Evolutionary conservation across 2,113 vertebrate species (phyloP), one percentile per base, ranked within the genome.

Genomic region (Athene cunicularia): DNA sequence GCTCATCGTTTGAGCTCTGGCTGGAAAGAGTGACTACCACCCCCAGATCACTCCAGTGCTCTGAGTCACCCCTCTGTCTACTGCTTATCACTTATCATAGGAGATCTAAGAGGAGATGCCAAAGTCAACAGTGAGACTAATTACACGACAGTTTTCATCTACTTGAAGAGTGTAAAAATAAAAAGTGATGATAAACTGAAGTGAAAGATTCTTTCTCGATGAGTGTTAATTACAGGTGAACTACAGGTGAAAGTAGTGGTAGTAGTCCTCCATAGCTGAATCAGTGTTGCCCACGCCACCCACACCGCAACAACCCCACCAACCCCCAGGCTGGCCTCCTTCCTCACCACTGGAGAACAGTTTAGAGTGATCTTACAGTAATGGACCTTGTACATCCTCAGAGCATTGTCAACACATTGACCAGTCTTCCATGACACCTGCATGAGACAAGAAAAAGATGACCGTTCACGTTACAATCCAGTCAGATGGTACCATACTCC

Each of bases 131-230:
- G 55, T 32, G 62, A 1, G 0, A 88, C 84, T 92, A 93, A 91
- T 90, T 94, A 90, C 86, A 95, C 89, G 9, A 86, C 5, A 3
- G 49, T 81, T 90, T 93, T 88, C 91, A 94, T 96, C 39, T 88
- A 91, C 93, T 96, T 35, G 1, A 88, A 91, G 75, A 95, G 72
- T 74, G 79, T 95, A 86, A 96, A 92, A 92, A 96, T 93, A 94
- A 97, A 43, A 92, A 79, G 59, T 63, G 92, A 93, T 94, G 88
- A 95, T 75, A 92, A 47, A 62, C 94, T 66, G 28, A 91, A 95
- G 64, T 45, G 67, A 90, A 95, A 89, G 92, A 91, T 94, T 91
- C 59, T 88, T 96, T 94, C 95, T 80, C 80, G 64, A 89, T 88
- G 79, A 94, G 45, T 1, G 2, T 85, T 90, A 88, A 94, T 86